Percentiles rank a stretch among this genome's conserved stretches.
Conservation (phyloP, 2,797 vertebrate genomes). For the Poeciliopsis turneri region DNA sequence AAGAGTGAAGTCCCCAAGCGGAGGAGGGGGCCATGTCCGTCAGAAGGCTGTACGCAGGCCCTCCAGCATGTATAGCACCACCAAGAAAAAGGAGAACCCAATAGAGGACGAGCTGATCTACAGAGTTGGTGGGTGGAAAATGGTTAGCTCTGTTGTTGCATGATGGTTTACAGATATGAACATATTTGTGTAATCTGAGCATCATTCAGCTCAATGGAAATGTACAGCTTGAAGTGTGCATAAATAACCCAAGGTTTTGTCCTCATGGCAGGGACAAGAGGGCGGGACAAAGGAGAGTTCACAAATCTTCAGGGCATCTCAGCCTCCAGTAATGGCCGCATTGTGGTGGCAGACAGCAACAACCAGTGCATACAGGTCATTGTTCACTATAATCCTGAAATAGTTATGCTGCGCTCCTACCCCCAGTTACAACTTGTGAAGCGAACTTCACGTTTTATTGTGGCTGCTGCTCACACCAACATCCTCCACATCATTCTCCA, state of each 20-base stretch:
- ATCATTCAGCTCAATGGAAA: not conserved
- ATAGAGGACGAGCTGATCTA: conserved; percentile 97
- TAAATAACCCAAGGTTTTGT: conserved; percentile 3
- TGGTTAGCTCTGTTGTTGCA: not conserved
- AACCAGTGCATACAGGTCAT: conserved; percentile 95
- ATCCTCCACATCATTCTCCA: no score
- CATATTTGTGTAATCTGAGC: not conserved
- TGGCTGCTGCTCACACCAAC: no score
- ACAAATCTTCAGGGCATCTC: conserved; percentile 97
- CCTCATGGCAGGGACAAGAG: conserved; percentile 84
- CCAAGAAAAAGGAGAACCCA: conserved; percentile 96
- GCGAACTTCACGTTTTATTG: no score
- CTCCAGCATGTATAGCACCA: conserved; percentile 97
- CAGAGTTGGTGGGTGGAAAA: conserved; percentile 86
- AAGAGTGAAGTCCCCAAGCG: conserved; percentile 91
- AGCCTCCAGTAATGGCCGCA: conserved; percentile 87
- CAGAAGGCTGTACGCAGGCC: conserved; percentile 94
- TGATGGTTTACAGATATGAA: not conserved
- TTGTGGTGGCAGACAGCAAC: conserved; percentile 97
- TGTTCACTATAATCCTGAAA: not conserved
- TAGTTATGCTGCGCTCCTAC: not conserved
- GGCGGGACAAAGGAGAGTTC: conserved; percentile 95
- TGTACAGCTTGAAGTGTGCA: not conserved
- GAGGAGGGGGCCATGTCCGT: conserved; percentile 90
- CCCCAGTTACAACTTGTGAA: no score